Evolutionary conservation across 92 coral and sea anemone genomes (phyloP).

Genomic region (Parazoanthus swiftii): DNA sequence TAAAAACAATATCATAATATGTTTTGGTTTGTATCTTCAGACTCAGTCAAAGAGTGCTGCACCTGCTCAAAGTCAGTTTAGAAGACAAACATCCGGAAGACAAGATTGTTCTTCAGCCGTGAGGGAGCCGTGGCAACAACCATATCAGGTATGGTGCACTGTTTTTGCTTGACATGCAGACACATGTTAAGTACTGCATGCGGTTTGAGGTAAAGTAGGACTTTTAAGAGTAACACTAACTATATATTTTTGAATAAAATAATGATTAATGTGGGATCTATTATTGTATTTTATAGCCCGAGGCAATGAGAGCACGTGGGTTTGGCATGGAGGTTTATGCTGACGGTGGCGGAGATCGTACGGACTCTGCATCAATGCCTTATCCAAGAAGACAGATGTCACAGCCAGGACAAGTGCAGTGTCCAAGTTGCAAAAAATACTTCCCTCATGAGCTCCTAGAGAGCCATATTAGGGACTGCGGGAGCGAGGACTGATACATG

Average conservation of each 20-base stretch:
- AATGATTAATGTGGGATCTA: background rate
- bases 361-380: conserved; percentile 43
- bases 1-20: background rate
- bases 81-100: conserved; percentile 51
- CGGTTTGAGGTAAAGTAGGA: no score
- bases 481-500: conserved; percentile 53
- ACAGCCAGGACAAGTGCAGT: conserved; percentile 64
- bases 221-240: no score
- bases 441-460: conserved; percentile 81
- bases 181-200: background rate
- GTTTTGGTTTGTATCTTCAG: conserved; percentile 11
- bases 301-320: conserved; percentile 39
- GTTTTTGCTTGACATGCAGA: no score
- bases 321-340: conserved; percentile 50
- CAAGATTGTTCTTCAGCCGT: conserved; percentile 46
- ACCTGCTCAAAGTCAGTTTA: background rate
- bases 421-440: conserved; percentile 67
- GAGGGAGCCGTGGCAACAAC: conserved; percentile 52
- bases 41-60: conserved; percentile 16
- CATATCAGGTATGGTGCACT: background rate
- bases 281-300: background rate
- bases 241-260: no score
- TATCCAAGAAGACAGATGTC: conserved; percentile 32
- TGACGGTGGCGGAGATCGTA: conserved; percentile 53
- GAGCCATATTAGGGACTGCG: conserved; percentile 75